Evolutionary conservation across 1,140 invertebrate genomes (phyloP), one percentile per base, ranked within the genome.

Genomic region (Bombus polaris): DNA sequence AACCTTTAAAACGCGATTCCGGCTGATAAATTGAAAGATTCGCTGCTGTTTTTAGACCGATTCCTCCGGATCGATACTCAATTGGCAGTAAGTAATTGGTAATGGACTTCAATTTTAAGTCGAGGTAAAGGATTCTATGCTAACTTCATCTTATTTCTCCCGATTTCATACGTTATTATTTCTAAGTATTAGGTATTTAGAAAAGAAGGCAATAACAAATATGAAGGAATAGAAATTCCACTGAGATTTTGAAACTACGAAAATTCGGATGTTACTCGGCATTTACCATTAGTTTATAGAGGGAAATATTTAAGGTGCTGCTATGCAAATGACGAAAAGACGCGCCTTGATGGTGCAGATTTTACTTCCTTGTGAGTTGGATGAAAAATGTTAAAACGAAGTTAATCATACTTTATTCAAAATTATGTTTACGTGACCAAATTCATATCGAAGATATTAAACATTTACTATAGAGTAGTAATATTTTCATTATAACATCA

Each of bases 301-400:
- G 12, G 32, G 39, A 53, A 72, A 80, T 80, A 68, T 85, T 85
- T 37, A 39, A 80, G 18, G 25, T 72, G 32, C 2, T 25, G 53
- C 32, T 65, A 72, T 53, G 83, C 76, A 79, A 85, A 72, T 85
- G 25, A 1, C 10, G 53, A 42, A 72, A 39, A 18, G 32, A n/a
- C 74, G 82, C n/a, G 22, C n/a, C 3, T 70, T 18, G 65, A 78
- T 83, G 42, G 35, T 25, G 9, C 18, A 59, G n/a, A 42, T 32
- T 39, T 42, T 57, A 42, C 47, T 18, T 53, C 6, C 5, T 53
- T 22, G 47, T 2, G 18, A 53, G 5, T 53, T 53, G 47, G 0
- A 53, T 22, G 18, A 53, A 22, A 22, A 53, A 53, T 22, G 6
- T 53, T 53, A 22, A 53, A 53, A 53, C 47, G 47, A 53, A 53